Evolutionary conservation across 1,140 invertebrate genomes (phyloP).

Genomic region (Berghia stephanieae): DNA sequence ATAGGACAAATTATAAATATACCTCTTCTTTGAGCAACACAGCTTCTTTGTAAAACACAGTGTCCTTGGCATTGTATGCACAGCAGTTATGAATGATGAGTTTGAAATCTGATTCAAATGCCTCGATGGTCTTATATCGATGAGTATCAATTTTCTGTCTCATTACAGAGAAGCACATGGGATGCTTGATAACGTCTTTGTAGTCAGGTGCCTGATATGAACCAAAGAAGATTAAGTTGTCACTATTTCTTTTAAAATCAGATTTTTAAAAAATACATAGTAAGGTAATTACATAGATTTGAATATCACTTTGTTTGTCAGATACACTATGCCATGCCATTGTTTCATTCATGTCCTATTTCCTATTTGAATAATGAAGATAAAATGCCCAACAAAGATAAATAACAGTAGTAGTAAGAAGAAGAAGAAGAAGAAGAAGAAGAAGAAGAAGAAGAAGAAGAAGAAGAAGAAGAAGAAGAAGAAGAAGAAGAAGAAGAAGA

Average conservation of each 20-base stretch:
- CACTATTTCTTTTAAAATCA: too few relatives aligned
- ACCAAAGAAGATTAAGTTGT: not conserved
- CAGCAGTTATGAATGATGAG: conserved; percentile 95
- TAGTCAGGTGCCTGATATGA: conserved; percentile 85
- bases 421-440: not conserved
- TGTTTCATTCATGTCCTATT: too few relatives aligned
- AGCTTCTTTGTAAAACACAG: conserved; percentile 81
- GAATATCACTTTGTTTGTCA: too few relatives aligned
- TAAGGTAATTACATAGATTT: too few relatives aligned
- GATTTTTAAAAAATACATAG: too few relatives aligned
- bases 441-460: not conserved
- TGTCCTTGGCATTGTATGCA: conserved; percentile 94
- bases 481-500: not conserved
- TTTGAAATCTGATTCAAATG: conserved; percentile 89
- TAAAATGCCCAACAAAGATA: not conserved
- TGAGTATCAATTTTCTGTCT: conserved; percentile 79
- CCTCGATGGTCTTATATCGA: conserved; percentile 80
- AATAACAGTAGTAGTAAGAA: too few relatives aligned
- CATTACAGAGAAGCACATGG: conserved; percentile 98
- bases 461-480: not conserved
- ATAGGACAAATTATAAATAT: conserved; percentile 17
- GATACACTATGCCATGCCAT: too few relatives aligned
- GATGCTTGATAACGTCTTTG: conserved; percentile 87
- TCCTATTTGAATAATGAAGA: too few relatives aligned
- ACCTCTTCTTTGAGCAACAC: conserved; percentile 86